These are phyloP conservation scores for Alsophila aescularia DNA, from an alignment of 2,888 invertebrate species.

Conservation along the genomic window DNA sequence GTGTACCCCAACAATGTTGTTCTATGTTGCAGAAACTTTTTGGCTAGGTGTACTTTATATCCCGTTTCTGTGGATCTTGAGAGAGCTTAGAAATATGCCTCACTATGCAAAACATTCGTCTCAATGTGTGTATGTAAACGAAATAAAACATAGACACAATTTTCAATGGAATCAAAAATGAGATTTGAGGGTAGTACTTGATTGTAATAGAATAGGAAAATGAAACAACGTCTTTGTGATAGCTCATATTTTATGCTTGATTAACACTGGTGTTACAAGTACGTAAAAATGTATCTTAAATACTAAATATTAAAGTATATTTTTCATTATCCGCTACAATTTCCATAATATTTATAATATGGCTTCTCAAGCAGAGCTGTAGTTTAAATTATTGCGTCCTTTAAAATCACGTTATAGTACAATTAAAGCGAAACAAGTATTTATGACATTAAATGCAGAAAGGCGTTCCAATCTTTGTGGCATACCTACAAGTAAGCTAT, in stretches of 20 bases:
- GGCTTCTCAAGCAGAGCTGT: not conserved
- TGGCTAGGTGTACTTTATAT: too few relatives aligned
- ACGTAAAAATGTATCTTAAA: conserved; percentile 39
- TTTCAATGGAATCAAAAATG: too few relatives aligned
- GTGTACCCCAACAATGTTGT: too few relatives aligned
- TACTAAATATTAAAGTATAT: not conserved
- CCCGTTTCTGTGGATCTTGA: too few relatives aligned
- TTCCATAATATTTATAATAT: not conserved
- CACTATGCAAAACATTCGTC: too few relatives aligned
- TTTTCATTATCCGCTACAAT: not conserved
- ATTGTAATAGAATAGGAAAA: not conserved
- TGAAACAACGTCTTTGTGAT: not conserved
- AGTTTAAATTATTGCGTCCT: not conserved
- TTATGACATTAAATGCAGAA: not conserved
- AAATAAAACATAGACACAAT: too few relatives aligned
- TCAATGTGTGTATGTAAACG: too few relatives aligned
- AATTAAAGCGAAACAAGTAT: not conserved
- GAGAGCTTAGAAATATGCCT: too few relatives aligned
- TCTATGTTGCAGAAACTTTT: too few relatives aligned
- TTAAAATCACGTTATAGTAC: not conserved
- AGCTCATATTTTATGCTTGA: conserved; percentile 25
- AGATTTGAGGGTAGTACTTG: not conserved
- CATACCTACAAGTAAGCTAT: too few relatives aligned
- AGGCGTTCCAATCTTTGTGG: too few relatives aligned
- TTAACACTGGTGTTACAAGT: conserved; percentile 50